Percentiles rank a stretch among this genome's conserved stretches.
Evolutionary conservation across 2,113 vertebrate genomes (phyloP).

Genomic region (Mesoclemmys tuberculata): DNA sequence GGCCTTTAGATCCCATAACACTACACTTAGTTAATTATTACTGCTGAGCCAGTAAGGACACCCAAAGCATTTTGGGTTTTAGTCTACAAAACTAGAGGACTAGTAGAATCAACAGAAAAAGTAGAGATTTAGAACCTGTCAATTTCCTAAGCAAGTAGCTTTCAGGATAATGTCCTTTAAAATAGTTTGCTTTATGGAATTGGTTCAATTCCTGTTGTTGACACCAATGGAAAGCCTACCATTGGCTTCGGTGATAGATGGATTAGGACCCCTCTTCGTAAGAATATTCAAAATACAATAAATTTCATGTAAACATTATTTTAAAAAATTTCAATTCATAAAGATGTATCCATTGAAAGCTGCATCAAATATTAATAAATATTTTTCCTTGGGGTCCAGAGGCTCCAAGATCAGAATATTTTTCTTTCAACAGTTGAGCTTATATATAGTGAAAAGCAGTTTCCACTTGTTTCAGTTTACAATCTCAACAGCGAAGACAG

Average conservation of each 20-base stretch:
- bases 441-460: background rate
- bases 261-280: background rate
- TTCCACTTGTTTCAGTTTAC: background rate
- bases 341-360: background rate
- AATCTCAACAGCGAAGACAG: too few relatives aligned
- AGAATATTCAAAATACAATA: too few relatives aligned
- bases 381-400: background rate
- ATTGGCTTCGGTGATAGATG: background rate
- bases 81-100: background rate
- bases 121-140: background rate
- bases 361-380: background rate
- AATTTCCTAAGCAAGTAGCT: background rate
- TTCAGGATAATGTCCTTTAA: background rate
- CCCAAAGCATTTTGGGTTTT: background rate
- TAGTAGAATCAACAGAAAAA: background rate
- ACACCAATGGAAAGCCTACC: background rate
- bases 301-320: background rate
- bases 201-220: background rate
- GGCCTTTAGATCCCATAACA: background rate
- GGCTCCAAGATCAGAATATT: background rate
- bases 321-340: background rate
- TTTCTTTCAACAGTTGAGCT: background rate
- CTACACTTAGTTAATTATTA: background rate
- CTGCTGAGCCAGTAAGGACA: background rate
- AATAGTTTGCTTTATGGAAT: background rate